Evolutionary conservation across 2,113 vertebrate genomes (phyloP).

Genomic region (Arvicanthis niloticus): DNA sequence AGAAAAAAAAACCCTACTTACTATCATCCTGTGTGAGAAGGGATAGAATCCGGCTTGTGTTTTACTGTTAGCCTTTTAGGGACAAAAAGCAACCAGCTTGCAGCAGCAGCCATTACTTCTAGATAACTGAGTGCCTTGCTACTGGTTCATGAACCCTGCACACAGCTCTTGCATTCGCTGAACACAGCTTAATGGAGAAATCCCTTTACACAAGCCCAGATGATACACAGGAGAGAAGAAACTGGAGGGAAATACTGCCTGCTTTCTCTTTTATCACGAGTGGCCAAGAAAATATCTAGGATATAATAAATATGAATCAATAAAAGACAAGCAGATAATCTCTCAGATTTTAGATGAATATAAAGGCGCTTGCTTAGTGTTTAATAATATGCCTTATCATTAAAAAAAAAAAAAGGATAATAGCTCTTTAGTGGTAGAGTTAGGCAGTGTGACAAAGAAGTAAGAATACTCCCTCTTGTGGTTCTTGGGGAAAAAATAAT

Average conservation of each 20-base stretch:
- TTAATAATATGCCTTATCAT: conserved; percentile 43
- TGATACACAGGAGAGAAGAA: conserved; percentile 17
- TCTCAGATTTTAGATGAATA: conserved; percentile 39
- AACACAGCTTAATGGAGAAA: conserved; percentile 28
- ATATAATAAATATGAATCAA: conserved; percentile 42
- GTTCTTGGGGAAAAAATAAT: conserved; percentile 66
- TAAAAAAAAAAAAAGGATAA: background rate
- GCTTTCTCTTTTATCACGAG: conserved; percentile 28
- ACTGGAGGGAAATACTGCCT: background rate
- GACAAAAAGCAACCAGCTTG: conserved; percentile 6
- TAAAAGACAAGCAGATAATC: conserved; percentile 58
- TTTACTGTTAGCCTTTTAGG: conserved; percentile 6
- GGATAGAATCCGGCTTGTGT: background rate
- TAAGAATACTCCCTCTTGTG: conserved; percentile 82
- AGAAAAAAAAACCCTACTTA: background rate
- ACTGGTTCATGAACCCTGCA: background rate
- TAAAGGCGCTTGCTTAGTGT: conserved; percentile 2
- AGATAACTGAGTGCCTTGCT: background rate
- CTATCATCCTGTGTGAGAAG: background rate
- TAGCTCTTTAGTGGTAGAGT: conserved; percentile 10
- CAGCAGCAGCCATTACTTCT: conserved; percentile 17
- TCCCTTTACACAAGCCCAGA: background rate
- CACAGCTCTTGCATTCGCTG: background rate
- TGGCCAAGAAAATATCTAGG: conserved; percentile 15
- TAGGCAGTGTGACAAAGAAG: conserved; percentile 61